These are phyloP conservation scores for Lithobius niger DNA, from an alignment of 1,140 invertebrate genomes.

Conservation along the genomic window DNA sequence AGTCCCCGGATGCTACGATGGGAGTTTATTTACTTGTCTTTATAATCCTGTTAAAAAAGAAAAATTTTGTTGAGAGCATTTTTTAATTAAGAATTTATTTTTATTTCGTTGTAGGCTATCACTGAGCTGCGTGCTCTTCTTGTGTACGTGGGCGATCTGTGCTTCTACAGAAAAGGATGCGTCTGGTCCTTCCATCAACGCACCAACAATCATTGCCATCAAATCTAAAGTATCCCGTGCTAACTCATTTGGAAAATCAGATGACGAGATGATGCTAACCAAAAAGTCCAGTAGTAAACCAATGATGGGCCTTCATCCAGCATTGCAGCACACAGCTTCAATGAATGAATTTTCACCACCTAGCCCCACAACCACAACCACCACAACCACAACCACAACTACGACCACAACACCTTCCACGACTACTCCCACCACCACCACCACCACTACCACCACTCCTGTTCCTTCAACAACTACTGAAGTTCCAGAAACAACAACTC, in stretches of 20 bases:
- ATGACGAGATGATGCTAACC: not conserved
- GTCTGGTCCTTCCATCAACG: not conserved
- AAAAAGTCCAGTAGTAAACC: not conserved
- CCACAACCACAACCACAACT: too few relatives aligned
- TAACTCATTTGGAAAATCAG: not conserved
- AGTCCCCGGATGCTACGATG: too few relatives aligned
- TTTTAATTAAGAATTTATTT: too few relatives aligned
- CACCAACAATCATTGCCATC: not conserved
- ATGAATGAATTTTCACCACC: not conserved
- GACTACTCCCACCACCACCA: too few relatives aligned
- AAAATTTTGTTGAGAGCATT: too few relatives aligned
- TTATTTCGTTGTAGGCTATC: too few relatives aligned
- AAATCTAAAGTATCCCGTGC: not conserved
- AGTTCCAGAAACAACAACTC: not conserved
- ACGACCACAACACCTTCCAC: too few relatives aligned
- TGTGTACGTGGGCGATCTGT: too few relatives aligned
- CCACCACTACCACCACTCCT: not conserved
- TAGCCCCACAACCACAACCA: not conserved
- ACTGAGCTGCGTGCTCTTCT: too few relatives aligned
- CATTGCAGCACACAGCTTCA: not conserved
- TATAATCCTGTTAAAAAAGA: too few relatives aligned
- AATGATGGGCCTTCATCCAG: not conserved
- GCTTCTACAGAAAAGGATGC: not conserved
- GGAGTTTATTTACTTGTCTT: too few relatives aligned
- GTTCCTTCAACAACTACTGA: not conserved